Conservation (phyloP, 1,140 invertebrate genomes). For the Lamellibrachia luymesi region DNA sequence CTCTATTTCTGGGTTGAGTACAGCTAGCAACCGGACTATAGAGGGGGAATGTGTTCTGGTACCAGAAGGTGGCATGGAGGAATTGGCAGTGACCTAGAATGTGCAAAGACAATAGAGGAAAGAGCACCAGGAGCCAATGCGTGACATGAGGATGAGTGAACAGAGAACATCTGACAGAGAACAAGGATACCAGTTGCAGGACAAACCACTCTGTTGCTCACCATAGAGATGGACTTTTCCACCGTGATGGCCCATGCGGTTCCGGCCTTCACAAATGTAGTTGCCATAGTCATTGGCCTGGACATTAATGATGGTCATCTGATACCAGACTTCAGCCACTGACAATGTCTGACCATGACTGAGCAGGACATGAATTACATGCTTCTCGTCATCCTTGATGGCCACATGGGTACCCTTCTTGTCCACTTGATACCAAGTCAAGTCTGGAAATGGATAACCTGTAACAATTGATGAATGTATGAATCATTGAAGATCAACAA, state of each 20-base stretch:
- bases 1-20: not conserved
- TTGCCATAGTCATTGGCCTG: conserved; percentile 46
- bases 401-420: conserved; percentile 21
- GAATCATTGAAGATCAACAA: not conserved
- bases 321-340: conserved; percentile 42
- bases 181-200: not conserved
- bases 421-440: conserved; percentile 36
- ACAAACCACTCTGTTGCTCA: conserved; percentile 26
- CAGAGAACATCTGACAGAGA: not conserved
- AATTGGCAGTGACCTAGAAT: too few species aligned
- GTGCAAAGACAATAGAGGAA: too few species aligned
- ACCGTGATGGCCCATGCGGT: conserved; percentile 32
- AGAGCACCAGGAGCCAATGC: too few species aligned
- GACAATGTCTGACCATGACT: conserved; percentile 37
- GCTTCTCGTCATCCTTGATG: conserved; percentile 43
- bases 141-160: too few species aligned
- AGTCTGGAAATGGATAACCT: conserved; percentile 45
- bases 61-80: too few species aligned
- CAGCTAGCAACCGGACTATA: not conserved
- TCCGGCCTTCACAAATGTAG: conserved; percentile 42
- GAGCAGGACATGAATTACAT: conserved; percentile 42
- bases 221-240: conserved; percentile 41
- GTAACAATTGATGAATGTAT: not conserved
- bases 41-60: too few species aligned
- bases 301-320: conserved; percentile 39